Evolutionary conservation across 2,888 invertebrate species (phyloP).

Genomic region (Xestoiulus laeticollis): DNA sequence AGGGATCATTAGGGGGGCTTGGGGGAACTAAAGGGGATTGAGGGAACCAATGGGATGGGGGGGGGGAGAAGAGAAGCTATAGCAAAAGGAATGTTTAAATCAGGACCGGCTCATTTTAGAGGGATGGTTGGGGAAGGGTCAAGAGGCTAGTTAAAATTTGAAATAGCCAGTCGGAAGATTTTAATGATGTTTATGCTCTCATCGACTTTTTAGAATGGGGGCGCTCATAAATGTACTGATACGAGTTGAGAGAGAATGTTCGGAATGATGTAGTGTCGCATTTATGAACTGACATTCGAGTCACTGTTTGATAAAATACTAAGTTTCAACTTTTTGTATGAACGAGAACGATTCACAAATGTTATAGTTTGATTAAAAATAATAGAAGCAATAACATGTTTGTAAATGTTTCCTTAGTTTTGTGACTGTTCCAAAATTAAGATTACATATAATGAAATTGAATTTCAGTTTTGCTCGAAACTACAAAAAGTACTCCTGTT

Average conservation of each 20-base stretch:
- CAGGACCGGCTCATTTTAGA: slow-evolving; percentile 19
- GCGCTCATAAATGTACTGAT: neutral
- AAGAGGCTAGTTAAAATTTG: slow-evolving; percentile 34
- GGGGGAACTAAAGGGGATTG: neutral
- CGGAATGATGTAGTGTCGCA: neutral
- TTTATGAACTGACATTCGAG: neutral
- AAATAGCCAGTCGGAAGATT: slow-evolving; percentile 37
- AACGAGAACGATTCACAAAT: neutral
- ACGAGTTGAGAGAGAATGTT: neutral
- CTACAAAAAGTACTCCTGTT: no score
- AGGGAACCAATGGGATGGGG: neutral
- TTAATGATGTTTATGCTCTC: slow-evolving; percentile 23
- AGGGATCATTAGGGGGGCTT: neutral
- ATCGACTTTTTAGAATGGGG: slow-evolving; percentile 22
- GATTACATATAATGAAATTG: no score
- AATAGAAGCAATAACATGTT: neutral
- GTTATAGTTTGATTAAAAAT: neutral
- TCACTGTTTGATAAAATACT: neutral
- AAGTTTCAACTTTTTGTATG: neutral
- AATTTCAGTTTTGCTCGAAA: neutral
- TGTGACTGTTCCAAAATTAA: neutral
- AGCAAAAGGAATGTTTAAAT: slow-evolving; percentile 10
- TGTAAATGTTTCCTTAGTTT: neutral
- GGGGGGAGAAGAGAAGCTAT: neutral
- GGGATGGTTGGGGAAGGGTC: slow-evolving; percentile 9